Base-by-base conservation (phyloP, 2,797 vertebrate species). In the Moxostoma hubbsi region DNA sequence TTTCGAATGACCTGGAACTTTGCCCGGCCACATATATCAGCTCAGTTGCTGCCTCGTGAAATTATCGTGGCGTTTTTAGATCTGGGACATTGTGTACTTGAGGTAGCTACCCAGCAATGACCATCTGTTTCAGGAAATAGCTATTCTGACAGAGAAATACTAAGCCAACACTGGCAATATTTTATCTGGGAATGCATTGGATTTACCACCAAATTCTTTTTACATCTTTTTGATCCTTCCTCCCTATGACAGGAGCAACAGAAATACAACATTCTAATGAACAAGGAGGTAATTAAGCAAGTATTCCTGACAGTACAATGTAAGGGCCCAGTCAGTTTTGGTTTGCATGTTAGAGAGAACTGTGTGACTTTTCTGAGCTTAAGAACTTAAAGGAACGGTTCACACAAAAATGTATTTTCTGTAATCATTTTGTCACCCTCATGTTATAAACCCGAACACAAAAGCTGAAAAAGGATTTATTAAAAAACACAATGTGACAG, bases 51-150 rank as follows among this genome's bases (percentile, higher is more conserved):
- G 55, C 54, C 71, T 59, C 72, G 72, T 76, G 57, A 67, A 74
- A 68, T 79, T 50, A 81, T 66, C 10, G 9, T 15, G 49, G 62
- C 80, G 50, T 58, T 76, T 82, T 63, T 78, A 75, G 66, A 79
- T 75, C 76, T 80, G 58, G 83, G 77, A 77, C 80, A 24, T 50
- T 61, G 70, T 80, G 73, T 77, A 65, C 77, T 80, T n/a, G 15
- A 73, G 71, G 75, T 18, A 75, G 69, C 18, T 55, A 58, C 57
- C 47, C 8, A n/a, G 62, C 58, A 57, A 57, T 81, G 65, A 45
- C 76, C 83, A 84, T 81, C 83, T 81, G 83, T 18, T 64, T 63
- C 24, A 65, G 45, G 53, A 71, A 73, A 75, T 59, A 64, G 55
- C 6, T 12, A 57, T 12, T 7, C 65, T 73, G 11, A 47, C 66